Conservation (phyloP, 1,140 invertebrate species). For the Tenebrio molitor region DNA sequence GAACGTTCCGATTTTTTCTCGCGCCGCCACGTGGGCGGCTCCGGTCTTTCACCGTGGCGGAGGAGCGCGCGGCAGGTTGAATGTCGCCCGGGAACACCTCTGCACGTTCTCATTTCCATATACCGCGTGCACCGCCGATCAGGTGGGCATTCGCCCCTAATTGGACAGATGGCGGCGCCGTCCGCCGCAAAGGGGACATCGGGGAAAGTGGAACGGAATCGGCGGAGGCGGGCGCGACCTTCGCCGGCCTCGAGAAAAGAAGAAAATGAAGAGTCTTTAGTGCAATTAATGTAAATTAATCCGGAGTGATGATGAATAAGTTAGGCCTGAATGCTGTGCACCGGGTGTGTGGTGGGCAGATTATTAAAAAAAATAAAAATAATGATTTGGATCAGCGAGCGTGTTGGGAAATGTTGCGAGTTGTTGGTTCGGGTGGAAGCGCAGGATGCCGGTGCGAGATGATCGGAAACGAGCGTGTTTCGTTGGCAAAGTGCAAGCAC, state of each 20-base stretch:
- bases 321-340: too few species aligned
- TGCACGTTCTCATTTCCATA: slow-evolving; percentile 50
- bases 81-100: slow-evolving; percentile 56
- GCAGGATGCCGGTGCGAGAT: too few species aligned
- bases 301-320: too few species aligned
- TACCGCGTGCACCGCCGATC: neutral
- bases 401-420: too few species aligned
- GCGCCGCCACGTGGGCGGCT: neutral
- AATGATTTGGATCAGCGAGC: too few species aligned
- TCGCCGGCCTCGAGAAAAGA: neutral
- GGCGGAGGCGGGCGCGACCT: neutral
- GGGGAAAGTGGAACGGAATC: neutral
- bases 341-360: too few species aligned
- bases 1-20: neutral
- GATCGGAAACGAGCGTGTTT: too few species aligned
- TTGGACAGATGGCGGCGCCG: neutral
- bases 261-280: neutral
- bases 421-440: too few species aligned
- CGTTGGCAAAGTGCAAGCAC: too few species aligned
- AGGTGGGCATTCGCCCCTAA: slow-evolving; percentile 28
- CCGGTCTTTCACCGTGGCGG: slow-evolving; percentile 57
- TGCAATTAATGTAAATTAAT: too few species aligned
- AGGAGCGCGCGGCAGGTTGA: slow-evolving; percentile 58
- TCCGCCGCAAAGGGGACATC: neutral
- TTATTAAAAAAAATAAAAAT: too few species aligned